phyloP scores from a whole-genome alignment of 2,113 vertebrate genomes.

The Chionis minor region DNA sequence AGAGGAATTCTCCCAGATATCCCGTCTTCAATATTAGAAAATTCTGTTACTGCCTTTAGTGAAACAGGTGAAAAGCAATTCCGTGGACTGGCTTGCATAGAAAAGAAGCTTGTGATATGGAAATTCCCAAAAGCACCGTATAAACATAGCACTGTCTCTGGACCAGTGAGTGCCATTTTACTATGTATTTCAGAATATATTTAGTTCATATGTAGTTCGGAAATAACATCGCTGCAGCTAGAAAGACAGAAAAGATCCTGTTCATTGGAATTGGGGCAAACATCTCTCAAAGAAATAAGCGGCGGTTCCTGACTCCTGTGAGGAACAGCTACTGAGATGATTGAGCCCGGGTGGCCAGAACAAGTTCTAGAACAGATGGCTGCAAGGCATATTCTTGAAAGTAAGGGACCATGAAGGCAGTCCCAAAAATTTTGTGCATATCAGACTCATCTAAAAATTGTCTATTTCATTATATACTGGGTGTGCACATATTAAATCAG shows the following conservation, averaged over 20 bases:
- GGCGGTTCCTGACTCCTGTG: background rate
- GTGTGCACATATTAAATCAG: background rate
- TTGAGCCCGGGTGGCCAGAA: background rate
- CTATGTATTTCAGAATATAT: background rate
- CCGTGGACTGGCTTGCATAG: background rate
- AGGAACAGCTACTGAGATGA: background rate
- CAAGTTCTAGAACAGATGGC: background rate
- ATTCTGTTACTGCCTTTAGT: background rate
- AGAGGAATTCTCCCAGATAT: background rate
- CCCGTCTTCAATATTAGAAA: slow-evolving; percentile 14
- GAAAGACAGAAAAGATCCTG: background rate
- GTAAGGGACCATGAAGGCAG: background rate
- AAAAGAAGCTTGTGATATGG: background rate
- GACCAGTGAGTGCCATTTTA: background rate
- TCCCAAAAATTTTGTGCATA: background rate
- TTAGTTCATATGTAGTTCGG: background rate
- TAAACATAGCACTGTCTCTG: background rate
- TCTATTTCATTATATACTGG: background rate
- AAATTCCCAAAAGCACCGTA: background rate
- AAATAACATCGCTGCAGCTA: background rate
- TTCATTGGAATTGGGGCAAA: background rate
- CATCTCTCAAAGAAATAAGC: background rate
- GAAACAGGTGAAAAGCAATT: background rate
- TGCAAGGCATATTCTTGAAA: background rate
- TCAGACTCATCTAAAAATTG: background rate